Conservation (phyloP, 2,113 vertebrate species). For the Danionella cerebrum region DNA sequence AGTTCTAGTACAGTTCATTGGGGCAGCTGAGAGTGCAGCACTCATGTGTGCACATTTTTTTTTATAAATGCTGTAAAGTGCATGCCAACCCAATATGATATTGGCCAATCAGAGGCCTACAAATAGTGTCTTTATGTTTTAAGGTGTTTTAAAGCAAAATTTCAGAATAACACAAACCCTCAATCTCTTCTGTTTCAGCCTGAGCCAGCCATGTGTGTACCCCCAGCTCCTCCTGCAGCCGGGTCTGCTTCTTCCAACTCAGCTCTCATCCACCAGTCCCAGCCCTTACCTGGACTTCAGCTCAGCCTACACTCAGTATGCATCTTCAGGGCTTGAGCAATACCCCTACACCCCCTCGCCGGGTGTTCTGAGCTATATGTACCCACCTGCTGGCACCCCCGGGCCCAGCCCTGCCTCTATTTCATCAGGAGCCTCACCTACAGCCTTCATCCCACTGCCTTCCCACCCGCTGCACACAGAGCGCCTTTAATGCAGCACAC, state of each 20-base stretch:
- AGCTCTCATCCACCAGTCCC: constrained; percentile 69
- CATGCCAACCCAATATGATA: no score
- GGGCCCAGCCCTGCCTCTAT: constrained; percentile 54
- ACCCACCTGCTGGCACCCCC: constrained; percentile 67
- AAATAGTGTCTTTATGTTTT: no score
- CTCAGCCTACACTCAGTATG: constrained; percentile 78
- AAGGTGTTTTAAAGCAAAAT: no score
- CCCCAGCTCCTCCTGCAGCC: constrained; percentile 87
- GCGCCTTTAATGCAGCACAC: constrained; percentile 73
- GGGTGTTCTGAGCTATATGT: constrained; percentile 78
- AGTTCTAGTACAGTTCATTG: no score
- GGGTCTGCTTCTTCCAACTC: constrained; percentile 82
- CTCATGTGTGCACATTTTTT: no score
- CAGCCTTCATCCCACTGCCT: constrained; percentile 83
- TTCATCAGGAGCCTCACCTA: constrained; percentile 44
- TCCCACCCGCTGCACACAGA: constrained; percentile 80
- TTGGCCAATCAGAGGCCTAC: no score
- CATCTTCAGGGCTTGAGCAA: constrained; percentile 81
- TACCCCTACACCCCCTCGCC: constrained; percentile 86
- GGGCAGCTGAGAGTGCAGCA: no score
- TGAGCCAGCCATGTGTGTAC: constrained; percentile 85
- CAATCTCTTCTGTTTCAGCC: constrained; percentile 55
- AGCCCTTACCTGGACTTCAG: constrained; percentile 88
- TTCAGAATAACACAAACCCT: no score
- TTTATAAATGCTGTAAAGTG: no score